phyloP scores from a whole-genome alignment of 2,888 invertebrate genomes.

The Thymelicus sylvestris region DNA sequence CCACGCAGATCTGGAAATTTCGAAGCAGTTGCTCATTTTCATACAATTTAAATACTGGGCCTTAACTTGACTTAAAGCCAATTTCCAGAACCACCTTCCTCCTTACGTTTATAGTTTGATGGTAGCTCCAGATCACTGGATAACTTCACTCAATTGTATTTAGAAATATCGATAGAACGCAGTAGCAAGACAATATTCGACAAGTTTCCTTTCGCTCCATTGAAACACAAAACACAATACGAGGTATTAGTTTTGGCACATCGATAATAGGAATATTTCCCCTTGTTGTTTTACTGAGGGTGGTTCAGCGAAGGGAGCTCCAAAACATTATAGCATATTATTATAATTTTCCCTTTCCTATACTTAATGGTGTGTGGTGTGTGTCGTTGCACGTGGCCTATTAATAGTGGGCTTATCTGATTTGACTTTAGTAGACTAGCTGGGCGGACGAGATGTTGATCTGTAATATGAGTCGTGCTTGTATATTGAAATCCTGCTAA shows the following conservation, averaged over 20 bases:
- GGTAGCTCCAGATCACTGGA: too few relatives aligned
- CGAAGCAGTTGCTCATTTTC: too few relatives aligned
- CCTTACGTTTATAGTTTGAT: too few relatives aligned
- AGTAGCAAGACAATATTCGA: not conserved
- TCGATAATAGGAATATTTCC: slow-evolving; percentile 29
- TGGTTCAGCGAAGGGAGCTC: slow-evolving; percentile 13
- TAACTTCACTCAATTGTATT: too few relatives aligned
- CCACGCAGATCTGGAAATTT: too few relatives aligned
- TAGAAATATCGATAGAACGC: not conserved
- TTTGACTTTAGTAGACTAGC: not conserved
- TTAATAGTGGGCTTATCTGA: slow-evolving; percentile 24
- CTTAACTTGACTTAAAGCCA: too few relatives aligned
- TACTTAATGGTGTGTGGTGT: slow-evolving; percentile 27
- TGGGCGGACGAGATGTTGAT: too few relatives aligned
- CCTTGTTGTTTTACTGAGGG: slow-evolving; percentile 22
- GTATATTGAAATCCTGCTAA: too few relatives aligned
- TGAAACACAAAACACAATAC: not conserved
- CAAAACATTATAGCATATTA: slow-evolving; percentile 24
- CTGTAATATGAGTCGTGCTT: too few relatives aligned
- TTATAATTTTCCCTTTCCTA: slow-evolving; percentile 27
- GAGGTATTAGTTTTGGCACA: slow-evolving; percentile 17
- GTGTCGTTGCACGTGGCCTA: slow-evolving; percentile 24
- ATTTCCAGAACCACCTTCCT: too few relatives aligned
- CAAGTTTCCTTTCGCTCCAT: slow-evolving; percentile 1
- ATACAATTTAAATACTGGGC: too few relatives aligned